Evolutionary conservation across 2,113 vertebrate genomes (phyloP), one percentile per base, ranked within the genome.

Genomic region (Acanthisitta chloris): DNA sequence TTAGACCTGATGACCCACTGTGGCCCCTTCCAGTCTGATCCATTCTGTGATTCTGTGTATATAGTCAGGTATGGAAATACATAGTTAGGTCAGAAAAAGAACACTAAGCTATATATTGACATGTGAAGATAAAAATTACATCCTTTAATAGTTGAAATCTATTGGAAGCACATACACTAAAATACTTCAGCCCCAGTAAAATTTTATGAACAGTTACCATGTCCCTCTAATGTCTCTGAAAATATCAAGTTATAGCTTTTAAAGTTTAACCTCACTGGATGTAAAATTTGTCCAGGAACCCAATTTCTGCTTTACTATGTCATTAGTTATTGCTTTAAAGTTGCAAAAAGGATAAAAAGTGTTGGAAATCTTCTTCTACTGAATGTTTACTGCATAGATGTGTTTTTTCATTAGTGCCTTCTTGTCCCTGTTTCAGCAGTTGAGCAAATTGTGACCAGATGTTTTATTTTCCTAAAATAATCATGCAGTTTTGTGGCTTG

Each of bases 401-500:
- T 18, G 4, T 15, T 92, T 82, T 69, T 55, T 45, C 4, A 5
- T 15, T 33, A 38, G 10, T 34, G 5, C 18, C 34, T 26, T 49
- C 33, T 79, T 64, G 18, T 59, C 3, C 42, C 70, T 74, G 19
- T 83, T 83, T 71, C 26, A n/a, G 12, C 14, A 14, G 1, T 20
- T 62, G 34, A 67, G 10, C 10, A 83, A 92, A 59, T 71, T 55
- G 46, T 19, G 10, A 36, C 8, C 26, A 19, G 16, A 69, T 59
- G 19, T 55, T 87, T 52, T 43, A 45, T 40, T 72, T 81, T 43
- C 12, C 20, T 48, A 31, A 87, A 72, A 80, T 26, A 69, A 38
- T 45, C 12, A 11, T 1, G 0, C 6, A 0, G 3, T 33, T 64
- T 88, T 59, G 19, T 59, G 8, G 9, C 43, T 66, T 2, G 2